Conservation (phyloP, 2,113 vertebrate genomes). For the Microtus richardsoni region DNA sequence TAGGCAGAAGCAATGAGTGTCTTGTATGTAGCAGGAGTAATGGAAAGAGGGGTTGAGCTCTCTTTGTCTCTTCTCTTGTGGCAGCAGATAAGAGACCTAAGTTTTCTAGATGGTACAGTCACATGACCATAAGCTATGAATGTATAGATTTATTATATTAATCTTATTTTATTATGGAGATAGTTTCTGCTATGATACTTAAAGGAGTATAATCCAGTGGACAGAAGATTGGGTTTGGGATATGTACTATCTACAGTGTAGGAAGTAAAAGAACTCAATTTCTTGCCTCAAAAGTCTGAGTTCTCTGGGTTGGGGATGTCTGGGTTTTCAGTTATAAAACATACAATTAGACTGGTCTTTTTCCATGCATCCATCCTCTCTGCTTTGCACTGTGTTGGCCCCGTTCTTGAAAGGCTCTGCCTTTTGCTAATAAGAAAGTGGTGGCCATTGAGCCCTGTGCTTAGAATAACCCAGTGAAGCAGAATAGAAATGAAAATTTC, state of each 20-base stretch:
- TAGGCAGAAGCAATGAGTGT: not conserved
- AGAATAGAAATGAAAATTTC: not conserved
- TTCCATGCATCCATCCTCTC: not conserved
- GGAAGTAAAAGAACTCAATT: constrained; percentile 32
- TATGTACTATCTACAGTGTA: not conserved
- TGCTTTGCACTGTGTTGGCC: not conserved
- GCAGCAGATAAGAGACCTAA: not conserved
- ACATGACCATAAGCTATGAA: not conserved
- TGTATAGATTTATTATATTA: not conserved
- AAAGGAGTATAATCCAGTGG: not conserved
- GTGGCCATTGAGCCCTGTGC: not conserved
- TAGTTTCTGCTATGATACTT: constrained; percentile 43
- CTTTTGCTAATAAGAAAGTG: not conserved
- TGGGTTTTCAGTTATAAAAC: constrained; percentile 5
- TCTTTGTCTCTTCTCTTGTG: not conserved
- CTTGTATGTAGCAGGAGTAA: not conserved
- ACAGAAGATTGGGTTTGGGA: not conserved
- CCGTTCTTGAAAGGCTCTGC: not conserved
- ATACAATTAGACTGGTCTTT: not conserved
- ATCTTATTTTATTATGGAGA: constrained; percentile 37
- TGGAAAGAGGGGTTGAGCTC: not conserved
- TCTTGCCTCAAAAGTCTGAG: not conserved
- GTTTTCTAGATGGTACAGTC: not conserved
- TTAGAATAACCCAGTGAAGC: not conserved
- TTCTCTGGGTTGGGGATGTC: not conserved